Evolutionary conservation across 2,797 vertebrate genomes (phyloP), one percentile per base, ranked within the genome.

Genomic region (Garrulus glandarius): DNA sequence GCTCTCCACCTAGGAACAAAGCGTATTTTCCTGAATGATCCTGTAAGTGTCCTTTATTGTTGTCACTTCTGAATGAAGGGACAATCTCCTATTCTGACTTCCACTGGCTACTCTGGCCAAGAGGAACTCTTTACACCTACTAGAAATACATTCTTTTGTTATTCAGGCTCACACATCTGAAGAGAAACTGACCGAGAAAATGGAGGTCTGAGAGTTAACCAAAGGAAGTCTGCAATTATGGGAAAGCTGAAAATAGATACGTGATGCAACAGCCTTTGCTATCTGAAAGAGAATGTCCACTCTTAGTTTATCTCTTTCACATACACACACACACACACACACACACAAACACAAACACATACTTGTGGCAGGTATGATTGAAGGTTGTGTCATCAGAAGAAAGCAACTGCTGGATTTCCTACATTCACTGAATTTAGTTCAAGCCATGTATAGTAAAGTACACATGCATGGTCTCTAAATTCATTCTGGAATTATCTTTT

Each of bases 311-410:
- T 26, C 13, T 44, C 30, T 69, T 61, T 57, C 34, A 36, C 6
- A 13, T 3, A 24, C 5, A 14, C 8, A 5, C 1, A 18, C 16
- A 21, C 4, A 5, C 5, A 23, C 2, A 15, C 16, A 17, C 10
- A 19, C 24, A 11, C 14, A 19, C 1, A 9, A 9, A 29, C 3
- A 18, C 13, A 47, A 8, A 17, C 1, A 4, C 11, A 9, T 15
- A 27, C 47, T 80, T 67, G 39, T 22, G 10, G 27, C 16, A 63
- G 16, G 12, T 56, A 5, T 39, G 37, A n/a, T 55, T 55, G 23
- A 76, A 64, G 23, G 20, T 59, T 6, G 2, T 53, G 8, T 53
- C 14, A 44, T 39, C n/a, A 84, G 36, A 67, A 15, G 13, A 34
- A 64, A 57, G 13, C 14, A 18, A 21, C 12, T 37, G 5, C 12